phyloP scores from a whole-genome alignment of 2,888 invertebrate genomes.

The Eristalis tenax region DNA sequence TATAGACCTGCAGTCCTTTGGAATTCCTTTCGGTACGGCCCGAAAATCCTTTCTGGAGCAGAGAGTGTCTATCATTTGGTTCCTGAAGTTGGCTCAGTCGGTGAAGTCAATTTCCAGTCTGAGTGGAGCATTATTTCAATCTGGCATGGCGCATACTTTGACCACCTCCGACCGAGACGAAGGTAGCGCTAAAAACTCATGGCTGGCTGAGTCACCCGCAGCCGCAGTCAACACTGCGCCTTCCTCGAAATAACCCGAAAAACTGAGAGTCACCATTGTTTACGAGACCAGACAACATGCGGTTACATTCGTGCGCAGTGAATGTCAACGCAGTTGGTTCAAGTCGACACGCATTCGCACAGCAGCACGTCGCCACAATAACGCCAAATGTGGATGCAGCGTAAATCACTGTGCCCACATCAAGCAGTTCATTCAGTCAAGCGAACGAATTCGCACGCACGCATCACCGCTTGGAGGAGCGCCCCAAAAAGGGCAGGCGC shows the following conservation, averaged over 20 bases:
- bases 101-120: too few species aligned
- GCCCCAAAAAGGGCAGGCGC: constrained; percentile 39
- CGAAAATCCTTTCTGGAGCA: too few species aligned
- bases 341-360: background rate
- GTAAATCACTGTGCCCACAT: background rate
- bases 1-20: too few species aligned
- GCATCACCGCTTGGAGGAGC: background rate
- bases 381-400: background rate
- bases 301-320: background rate
- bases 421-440: background rate
- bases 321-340: background rate
- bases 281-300: background rate
- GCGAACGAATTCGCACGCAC: background rate
- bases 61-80: too few species aligned
- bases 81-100: too few species aligned
- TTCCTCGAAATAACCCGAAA: background rate
- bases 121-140: too few species aligned
- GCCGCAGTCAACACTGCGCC: background rate
- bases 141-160: too few species aligned
- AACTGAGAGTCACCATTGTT: background rate
- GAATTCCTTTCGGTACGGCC: too few species aligned
- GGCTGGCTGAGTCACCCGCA: background rate
- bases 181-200: too few species aligned
- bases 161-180: too few species aligned
- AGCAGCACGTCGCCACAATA: background rate